Conservation (phyloP, 2,797 vertebrate genomes). For the Gobio occitaniae region DNA sequence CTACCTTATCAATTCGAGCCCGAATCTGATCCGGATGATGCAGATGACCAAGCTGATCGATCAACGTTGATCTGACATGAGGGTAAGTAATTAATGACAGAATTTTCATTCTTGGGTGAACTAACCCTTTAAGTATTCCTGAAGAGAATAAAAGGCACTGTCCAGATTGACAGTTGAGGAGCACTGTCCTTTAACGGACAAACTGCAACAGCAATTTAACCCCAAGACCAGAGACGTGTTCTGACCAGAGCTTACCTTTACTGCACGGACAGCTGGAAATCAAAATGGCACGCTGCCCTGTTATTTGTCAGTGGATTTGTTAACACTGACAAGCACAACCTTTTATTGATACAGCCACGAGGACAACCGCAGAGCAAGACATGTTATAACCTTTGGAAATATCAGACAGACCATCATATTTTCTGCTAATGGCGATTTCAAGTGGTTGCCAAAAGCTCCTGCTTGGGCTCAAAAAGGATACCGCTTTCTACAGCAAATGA, state of each 20-base stretch:
- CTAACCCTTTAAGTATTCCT: neutral
- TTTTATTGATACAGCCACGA: conserved; percentile 79
- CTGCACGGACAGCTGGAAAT: conserved; percentile 75
- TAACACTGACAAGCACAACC: conserved; percentile 79
- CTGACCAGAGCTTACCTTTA: conserved; percentile 71
- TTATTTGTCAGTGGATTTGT: conserved; percentile 81
- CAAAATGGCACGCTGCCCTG: conserved; percentile 78
- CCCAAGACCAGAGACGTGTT: conserved; percentile 62
- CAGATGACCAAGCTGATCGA: no score
- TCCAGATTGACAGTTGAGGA: conserved; percentile 14
- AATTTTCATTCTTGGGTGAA: no score
- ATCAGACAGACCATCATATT: conserved; percentile 76
- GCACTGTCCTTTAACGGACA: conserved; percentile 19
- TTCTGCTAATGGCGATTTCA: conserved; percentile 61
- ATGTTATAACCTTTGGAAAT: conserved; percentile 83
- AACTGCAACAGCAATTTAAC: conserved; percentile 69
- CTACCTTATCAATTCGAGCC: no score
- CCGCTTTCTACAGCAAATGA: neutral
- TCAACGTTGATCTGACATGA: no score
- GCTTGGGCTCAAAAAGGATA: conserved; percentile 36
- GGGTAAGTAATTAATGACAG: no score
- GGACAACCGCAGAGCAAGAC: conserved; percentile 77
- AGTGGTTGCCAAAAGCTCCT: neutral
- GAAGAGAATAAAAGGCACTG: neutral
- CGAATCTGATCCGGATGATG: no score